A percentile compares a stretch with the other conserved stretches of the same genome.
These are phyloP conservation scores for Trimorus sp. DNA, from an alignment of 2,888 invertebrate species.

Conservation along the genomic window DNA sequence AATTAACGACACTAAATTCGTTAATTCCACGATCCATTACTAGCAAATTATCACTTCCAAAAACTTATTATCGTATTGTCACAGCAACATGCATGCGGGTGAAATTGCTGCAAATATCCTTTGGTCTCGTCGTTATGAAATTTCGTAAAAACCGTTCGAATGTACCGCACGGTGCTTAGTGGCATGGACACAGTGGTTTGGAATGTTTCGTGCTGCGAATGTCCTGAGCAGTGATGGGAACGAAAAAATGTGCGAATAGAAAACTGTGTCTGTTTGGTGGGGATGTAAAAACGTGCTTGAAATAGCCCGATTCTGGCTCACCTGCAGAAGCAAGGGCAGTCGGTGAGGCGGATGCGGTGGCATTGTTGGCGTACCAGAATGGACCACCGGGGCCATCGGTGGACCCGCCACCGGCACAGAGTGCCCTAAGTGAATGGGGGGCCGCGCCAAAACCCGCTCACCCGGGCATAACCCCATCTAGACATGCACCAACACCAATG, in stretches of 20 bases:
- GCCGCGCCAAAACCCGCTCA: conserved; percentile 81
- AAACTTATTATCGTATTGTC: no score
- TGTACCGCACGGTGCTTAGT: no score
- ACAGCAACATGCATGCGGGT: no score
- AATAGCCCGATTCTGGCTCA: conserved; percentile 84
- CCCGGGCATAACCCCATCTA: conserved; percentile 81
- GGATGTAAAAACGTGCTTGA: conserved; percentile 67
- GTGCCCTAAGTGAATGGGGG: conserved; percentile 80
- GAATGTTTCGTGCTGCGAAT: no score
- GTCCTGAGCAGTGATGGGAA: not conserved
- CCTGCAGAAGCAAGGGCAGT: conserved; percentile 93
- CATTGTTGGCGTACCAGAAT: conserved; percentile 78
- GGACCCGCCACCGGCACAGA: conserved; percentile 79
- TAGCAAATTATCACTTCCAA: no score
- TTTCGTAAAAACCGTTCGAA: no score
- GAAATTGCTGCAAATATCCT: no score
- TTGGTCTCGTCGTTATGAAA: no score
- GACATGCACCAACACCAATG: conserved; percentile 82
- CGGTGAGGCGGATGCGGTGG: conserved; percentile 85
- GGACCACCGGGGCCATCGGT: conserved; percentile 79
- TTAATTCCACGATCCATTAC: no score
- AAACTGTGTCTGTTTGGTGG: conserved; percentile 11
- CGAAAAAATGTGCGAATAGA: conserved; percentile 11
- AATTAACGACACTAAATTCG: no score
- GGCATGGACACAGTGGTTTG: no score